phyloP scores from a whole-genome alignment of 2,888 invertebrate species.

The Liodrosophila aerea region DNA sequence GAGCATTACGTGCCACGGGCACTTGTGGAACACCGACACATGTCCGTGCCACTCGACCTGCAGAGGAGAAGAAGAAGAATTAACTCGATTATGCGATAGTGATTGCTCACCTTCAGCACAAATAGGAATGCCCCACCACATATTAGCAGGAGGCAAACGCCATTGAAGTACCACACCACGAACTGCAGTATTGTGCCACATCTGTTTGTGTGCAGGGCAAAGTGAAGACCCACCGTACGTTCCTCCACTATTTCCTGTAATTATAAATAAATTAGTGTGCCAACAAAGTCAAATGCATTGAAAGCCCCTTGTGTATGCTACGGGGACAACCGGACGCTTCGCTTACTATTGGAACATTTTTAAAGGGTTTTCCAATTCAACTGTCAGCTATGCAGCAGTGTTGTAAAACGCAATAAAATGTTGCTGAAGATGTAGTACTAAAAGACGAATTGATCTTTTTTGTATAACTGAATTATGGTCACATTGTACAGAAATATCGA shows the following conservation, averaged over 20 bases:
- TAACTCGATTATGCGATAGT: neutral
- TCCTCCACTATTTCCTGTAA: constrained; percentile 53
- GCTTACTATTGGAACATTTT: too few relatives aligned
- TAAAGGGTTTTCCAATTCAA: too few relatives aligned
- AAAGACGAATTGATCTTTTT: too few relatives aligned
- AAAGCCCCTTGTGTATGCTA: too few relatives aligned
- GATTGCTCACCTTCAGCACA: constrained; percentile 46
- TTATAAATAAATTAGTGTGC: too few relatives aligned
- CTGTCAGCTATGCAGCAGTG: too few relatives aligned
- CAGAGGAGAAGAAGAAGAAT: neutral
- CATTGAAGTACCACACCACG: constrained; percentile 45
- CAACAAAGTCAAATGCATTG: too few relatives aligned
- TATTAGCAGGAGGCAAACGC: constrained; percentile 29
- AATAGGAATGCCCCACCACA: constrained; percentile 10
- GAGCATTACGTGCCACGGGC: constrained; percentile 39
- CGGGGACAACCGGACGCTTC: too few relatives aligned
- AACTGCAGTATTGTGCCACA: constrained; percentile 20
- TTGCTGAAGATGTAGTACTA: too few relatives aligned
- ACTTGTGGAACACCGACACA: constrained; percentile 14
- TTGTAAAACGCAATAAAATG: too few relatives aligned
- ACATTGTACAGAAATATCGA: too few relatives aligned
- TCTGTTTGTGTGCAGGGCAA: constrained; percentile 21
- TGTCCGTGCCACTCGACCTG: constrained; percentile 41
- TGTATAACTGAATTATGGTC: too few relatives aligned
- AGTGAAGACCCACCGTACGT: constrained; percentile 21